A percentile compares a stretch with the other conserved stretches of the same genome.
These are phyloP conservation scores for Amniataba percoides DNA, from an alignment of 2,797 vertebrate genomes.

Conservation along the genomic window DNA sequence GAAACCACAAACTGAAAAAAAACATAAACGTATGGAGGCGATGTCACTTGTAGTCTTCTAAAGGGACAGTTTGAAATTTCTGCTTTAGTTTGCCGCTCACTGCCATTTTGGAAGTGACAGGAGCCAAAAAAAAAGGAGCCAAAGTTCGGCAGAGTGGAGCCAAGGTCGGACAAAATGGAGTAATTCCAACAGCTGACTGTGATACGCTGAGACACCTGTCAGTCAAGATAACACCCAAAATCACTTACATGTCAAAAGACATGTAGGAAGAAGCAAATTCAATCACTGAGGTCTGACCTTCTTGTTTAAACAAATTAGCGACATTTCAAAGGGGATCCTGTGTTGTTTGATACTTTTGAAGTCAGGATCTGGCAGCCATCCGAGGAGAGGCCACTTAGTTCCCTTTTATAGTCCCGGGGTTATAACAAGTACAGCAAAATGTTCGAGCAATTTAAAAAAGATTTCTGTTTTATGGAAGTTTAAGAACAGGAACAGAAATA, in stretches of 20 bases:
- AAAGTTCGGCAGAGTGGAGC: neutral
- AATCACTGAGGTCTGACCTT: neutral
- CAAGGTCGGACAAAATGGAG: neutral
- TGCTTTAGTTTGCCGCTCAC: neutral
- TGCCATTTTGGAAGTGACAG: constrained; percentile 11
- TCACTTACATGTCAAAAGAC: neutral
- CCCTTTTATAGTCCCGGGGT: neutral
- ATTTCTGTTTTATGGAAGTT: neutral
- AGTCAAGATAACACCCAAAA: neutral
- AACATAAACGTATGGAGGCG: neutral
- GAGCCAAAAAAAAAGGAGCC: constrained; percentile 7
- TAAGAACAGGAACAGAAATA: neutral
- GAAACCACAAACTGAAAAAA: constrained; percentile 20
- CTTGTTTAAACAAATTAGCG: neutral
- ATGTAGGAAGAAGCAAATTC: neutral
- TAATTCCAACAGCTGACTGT: constrained; percentile 3
- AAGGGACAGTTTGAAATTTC: constrained; percentile 2
- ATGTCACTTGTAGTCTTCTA: neutral
- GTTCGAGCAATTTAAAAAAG: neutral
- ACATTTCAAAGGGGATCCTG: neutral
- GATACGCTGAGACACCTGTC: constrained; percentile 12
- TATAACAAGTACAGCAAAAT: neutral
- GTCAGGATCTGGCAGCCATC: neutral
- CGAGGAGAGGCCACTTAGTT: constrained; percentile 7
- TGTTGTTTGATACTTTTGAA: neutral